These are phyloP conservation scores for Leptonema lineaticorne DNA, from an alignment of 1,140 invertebrate genomes.

Conservation along the genomic window DNA sequence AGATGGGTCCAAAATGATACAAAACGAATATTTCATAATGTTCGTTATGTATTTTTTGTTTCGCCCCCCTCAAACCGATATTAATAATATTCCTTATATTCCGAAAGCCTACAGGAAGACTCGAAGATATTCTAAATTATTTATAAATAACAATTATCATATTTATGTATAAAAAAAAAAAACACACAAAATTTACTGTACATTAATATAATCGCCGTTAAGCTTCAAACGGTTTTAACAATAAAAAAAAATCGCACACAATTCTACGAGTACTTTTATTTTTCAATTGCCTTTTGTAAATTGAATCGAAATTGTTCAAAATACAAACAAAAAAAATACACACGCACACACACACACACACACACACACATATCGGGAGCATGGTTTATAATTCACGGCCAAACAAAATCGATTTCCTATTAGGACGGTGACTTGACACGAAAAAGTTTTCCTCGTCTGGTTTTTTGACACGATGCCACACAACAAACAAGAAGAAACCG, in stretches of 20 bases:
- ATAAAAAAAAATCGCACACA: not conserved
- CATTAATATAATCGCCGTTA: not conserved
- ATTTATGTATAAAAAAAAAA: not conserved
- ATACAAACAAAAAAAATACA: not conserved
- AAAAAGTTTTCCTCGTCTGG: constrained; percentile 27
- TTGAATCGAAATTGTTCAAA: no score
- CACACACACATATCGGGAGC: not conserved
- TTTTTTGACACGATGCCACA: not conserved
- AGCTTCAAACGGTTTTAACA: not conserved
- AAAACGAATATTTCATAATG: not conserved
- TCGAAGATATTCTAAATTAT: no score
- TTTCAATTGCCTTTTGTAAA: no score
- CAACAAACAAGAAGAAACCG: not conserved
- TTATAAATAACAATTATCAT: no score
- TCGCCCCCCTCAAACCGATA: constrained; percentile 15
- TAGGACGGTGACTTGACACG: constrained; percentile 28
- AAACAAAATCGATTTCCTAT: constrained; percentile 33
- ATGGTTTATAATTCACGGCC: constrained; percentile 23
- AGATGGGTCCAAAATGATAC: constrained; percentile 13
- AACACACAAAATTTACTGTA: not conserved
- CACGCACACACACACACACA: not conserved
- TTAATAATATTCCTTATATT: constrained; percentile 27
- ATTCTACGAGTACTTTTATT: not conserved
- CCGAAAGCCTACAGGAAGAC: not conserved
- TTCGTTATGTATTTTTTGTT: not conserved